Percentiles rank a stretch among this genome's conserved stretches.
Evolutionary conservation across 2,888 invertebrate species (phyloP).

Genomic region (Caenorhabditis panamensis): DNA sequence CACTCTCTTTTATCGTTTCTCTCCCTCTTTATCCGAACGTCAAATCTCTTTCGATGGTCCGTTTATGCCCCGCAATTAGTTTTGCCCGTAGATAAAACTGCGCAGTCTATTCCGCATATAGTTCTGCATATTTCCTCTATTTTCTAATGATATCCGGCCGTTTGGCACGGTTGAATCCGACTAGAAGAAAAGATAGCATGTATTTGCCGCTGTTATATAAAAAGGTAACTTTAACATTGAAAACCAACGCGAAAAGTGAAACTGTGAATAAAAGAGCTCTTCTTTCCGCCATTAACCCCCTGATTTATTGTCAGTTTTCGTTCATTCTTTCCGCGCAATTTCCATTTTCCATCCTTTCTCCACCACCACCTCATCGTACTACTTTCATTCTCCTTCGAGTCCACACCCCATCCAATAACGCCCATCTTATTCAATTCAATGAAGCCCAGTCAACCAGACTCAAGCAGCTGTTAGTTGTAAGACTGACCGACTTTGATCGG

Average conservation of each 20-base stretch:
- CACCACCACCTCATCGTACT: conserved; percentile 32
- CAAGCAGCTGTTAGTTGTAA: conserved; percentile 38
- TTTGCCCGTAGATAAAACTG: background rate
- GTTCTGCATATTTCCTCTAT: background rate
- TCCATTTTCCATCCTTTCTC: background rate
- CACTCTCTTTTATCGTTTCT: no score
- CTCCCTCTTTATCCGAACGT: conserved; percentile 17
- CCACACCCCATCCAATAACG: conserved; percentile 46
- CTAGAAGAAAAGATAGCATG: conserved; percentile 16
- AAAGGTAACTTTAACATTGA: conserved; percentile 31
- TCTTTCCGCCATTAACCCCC: conserved; percentile 2
- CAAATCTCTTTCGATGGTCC: conserved; percentile 31
- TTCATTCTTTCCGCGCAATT: conserved; percentile 32
- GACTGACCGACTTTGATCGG: conserved; percentile 35
- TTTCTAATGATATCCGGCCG: conserved; percentile 20
- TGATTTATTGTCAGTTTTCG: conserved; percentile 18
- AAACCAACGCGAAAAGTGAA: background rate
- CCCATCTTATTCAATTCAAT: conserved; percentile 35
- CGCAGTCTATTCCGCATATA: background rate
- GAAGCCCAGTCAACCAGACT: conserved; percentile 7
- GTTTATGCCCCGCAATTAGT: conserved; percentile 50
- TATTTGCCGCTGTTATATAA: conserved; percentile 15
- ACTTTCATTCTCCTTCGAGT: conserved; percentile 19
- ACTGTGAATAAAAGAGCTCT: background rate
- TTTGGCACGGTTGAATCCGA: background rate